Conservation (phyloP, 2,888 invertebrate species). For the Cenopis cana region DNA sequence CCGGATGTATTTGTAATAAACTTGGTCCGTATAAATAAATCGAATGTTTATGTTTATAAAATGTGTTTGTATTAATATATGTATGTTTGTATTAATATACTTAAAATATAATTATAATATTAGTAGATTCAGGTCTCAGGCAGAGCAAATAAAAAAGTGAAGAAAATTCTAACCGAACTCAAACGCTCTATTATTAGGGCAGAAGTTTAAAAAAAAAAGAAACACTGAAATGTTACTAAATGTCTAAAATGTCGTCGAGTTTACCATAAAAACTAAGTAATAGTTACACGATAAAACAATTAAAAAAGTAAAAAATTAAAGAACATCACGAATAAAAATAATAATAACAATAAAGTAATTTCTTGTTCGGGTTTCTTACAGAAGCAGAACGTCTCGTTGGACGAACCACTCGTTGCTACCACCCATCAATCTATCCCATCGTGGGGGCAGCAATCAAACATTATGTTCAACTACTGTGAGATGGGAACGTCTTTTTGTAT, state of each 20-base stretch:
- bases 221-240: too few relatives aligned
- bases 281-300: neutral
- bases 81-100: too few relatives aligned
- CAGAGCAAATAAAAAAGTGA: too few relatives aligned
- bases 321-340: neutral
- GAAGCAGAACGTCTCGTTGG: conserved; percentile 75
- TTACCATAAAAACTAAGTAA: neutral
- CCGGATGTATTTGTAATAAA: too few relatives aligned
- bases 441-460: conserved; percentile 58
- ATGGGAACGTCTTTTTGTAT: conserved; percentile 57
- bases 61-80: too few relatives aligned
- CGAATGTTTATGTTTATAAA: too few relatives aligned
- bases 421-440: conserved; percentile 75
- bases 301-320: neutral
- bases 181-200: too few relatives aligned
- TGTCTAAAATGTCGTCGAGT: too few relatives aligned
- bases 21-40: neutral
- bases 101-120: neutral
- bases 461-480: conserved; percentile 56
- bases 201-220: too few relatives aligned
- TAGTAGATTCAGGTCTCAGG: neutral
- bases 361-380: conserved; percentile 76
- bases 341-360: conserved; percentile 46
- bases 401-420: conserved; percentile 80
- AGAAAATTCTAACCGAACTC: neutral